Conservation (phyloP, 92 coral and sea anemone genomes). For the Palythoa grandis region DNA sequence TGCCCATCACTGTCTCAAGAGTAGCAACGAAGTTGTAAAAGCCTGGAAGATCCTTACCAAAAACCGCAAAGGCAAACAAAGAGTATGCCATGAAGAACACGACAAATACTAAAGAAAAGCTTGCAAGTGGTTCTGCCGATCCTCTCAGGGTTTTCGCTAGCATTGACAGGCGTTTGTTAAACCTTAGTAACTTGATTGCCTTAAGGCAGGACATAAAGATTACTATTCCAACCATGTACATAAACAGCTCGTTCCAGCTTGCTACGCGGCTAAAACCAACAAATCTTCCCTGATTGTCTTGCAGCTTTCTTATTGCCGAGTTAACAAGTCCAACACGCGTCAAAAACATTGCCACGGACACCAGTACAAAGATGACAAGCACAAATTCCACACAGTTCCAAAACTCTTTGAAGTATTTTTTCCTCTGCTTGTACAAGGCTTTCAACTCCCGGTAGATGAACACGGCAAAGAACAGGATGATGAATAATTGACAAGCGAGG, state of each 20-base stretch:
- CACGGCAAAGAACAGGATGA: conserved; percentile 77
- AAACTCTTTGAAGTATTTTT: conserved; percentile 76
- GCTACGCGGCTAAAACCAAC: conserved; percentile 89
- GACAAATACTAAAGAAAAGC: conserved; percentile 83
- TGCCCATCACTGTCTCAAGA: conserved; percentile 84
- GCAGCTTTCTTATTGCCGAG: conserved; percentile 63
- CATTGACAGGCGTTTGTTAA: conserved; percentile 80
- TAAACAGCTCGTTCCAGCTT: conserved; percentile 82
- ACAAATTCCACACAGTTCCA: conserved; percentile 87
- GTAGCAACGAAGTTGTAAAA: conserved; percentile 81
- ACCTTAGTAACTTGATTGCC: conserved; percentile 84
- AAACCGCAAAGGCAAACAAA: conserved; percentile 84
- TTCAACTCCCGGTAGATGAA: conserved; percentile 90
- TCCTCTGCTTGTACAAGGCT: conserved; percentile 78
- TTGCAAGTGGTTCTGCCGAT: conserved; percentile 84
- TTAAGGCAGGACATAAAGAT: conserved; percentile 89
- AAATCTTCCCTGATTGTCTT: conserved; percentile 60
- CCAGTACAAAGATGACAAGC: conserved; percentile 72
- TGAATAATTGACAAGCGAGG: conserved; percentile 76
- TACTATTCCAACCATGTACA: conserved; percentile 78
- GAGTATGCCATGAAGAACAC: conserved; percentile 87
- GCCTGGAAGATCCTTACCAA: conserved; percentile 72
- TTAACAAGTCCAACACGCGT: conserved; percentile 76
- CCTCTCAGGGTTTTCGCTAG: conserved; percentile 84
- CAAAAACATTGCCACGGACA: conserved; percentile 84